These are phyloP conservation scores for Ptilonorhynchus violaceus DNA, from an alignment of 2,113 vertebrate genomes.

Conservation along the genomic window DNA sequence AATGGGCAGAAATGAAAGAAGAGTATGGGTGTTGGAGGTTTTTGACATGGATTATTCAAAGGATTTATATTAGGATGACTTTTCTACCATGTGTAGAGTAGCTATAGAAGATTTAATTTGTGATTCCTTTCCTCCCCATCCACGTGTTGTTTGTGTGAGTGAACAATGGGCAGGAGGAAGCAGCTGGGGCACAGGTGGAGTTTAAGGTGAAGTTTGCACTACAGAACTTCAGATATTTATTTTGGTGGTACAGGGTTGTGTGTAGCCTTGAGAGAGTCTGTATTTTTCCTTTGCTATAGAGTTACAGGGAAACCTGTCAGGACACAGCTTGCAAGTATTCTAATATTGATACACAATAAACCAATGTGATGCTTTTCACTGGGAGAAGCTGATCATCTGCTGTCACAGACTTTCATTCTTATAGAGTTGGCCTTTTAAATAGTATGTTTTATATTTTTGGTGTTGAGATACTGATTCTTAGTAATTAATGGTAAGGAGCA, in stretches of 20 bases:
- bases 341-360: not conserved
- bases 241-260: not conserved
- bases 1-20: not conserved
- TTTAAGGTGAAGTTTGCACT: not conserved
- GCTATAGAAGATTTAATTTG: not conserved
- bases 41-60: not conserved
- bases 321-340: not conserved
- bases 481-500: not conserved
- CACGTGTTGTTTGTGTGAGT: accelerated
- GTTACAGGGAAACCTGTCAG: not conserved
- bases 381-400: not conserved
- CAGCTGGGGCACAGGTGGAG: not conserved
- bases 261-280: not conserved
- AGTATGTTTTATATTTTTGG: not conserved
- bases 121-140: not conserved
- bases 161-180: not conserved
- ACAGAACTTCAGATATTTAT: not conserved
- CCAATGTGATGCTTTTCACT: not conserved
- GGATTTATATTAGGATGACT: not conserved
- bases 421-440: not conserved
- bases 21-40: accelerated
- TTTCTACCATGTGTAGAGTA: not conserved
- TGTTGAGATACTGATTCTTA: not conserved
- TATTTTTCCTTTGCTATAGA: not conserved
- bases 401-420: not conserved